Evolutionary conservation across 2,113 vertebrate genomes (phyloP).

Genomic region (Ornithorhynchus anatinus): DNA sequence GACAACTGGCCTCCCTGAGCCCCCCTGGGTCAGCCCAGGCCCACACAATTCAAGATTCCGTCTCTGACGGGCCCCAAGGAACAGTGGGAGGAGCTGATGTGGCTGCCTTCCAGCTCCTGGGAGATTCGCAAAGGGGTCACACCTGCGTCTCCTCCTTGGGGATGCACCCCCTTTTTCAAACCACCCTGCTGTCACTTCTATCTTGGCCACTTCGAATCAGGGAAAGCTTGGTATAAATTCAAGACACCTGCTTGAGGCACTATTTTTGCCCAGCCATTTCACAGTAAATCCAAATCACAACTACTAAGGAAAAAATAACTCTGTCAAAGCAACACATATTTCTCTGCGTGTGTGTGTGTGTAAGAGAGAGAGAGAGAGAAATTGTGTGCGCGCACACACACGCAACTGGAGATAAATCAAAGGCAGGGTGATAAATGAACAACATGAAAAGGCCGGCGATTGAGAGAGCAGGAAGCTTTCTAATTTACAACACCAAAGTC

Average conservation of each 20-base stretch:
- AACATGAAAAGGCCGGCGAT: constrained; percentile 1
- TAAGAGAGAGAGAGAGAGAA: no score
- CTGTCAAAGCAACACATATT: not conserved
- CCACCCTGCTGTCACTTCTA: constrained; percentile 13
- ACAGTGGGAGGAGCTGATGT: no score
- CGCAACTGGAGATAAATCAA: constrained; percentile 27
- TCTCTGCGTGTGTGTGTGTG: not conserved
- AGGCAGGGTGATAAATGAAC: constrained; percentile 21
- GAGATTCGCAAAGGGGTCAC: no score
- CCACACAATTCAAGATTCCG: no score
- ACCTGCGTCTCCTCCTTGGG: no score
- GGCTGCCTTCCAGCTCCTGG: no score
- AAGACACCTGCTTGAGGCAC: constrained; percentile 18
- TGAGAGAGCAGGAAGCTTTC: not conserved
- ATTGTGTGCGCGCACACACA: no score
- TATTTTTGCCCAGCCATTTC: constrained; percentile 16
- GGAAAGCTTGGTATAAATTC: constrained; percentile 10
- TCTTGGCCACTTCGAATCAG: not conserved
- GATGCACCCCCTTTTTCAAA: constrained; percentile 5
- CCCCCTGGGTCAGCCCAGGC: no score
- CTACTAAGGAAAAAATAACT: constrained; percentile 9
- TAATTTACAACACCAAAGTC: constrained; percentile 21
- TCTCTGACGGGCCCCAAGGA: no score
- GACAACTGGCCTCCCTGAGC: no score
- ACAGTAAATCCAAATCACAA: not conserved